Base-by-base conservation (phyloP, 2,888 invertebrate genomes). In the Luffia ferchaultella region DNA sequence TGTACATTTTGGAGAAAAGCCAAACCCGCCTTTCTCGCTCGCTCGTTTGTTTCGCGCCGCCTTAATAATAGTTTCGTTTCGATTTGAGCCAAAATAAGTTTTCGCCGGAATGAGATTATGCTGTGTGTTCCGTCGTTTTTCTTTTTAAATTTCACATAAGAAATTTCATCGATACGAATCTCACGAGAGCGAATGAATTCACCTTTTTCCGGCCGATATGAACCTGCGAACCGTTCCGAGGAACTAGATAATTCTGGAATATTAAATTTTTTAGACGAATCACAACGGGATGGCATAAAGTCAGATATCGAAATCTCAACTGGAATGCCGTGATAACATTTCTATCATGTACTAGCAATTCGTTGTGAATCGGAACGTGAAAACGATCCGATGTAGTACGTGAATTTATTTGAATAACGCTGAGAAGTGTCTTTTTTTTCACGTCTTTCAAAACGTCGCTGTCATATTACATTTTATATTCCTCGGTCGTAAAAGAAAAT, bases 1-100 rank as follows among this genome's bases (percentile, higher is more conserved):
- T 57, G 60, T 63, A 68, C 68, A 64, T 72, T 72, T 75, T 78
- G 78, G 78, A 78, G 66, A 65, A 65, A 62, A 66, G 78, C 78
- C 78, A 78, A 67, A 30, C 30, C 49, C 42, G 48, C 42, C 48
- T 48, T 48, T 67, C 66, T 59, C 66, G 65, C 66, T 68, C 69
- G 65, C 59, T 62, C 67, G 18, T 17, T 16, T 15, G 62, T 67
- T 58, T 60, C 53, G 52, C 58, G 54, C 30, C 30, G 30, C 30
- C 52, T 62, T 63, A 58, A 62, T 63, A 64, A 64, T 54, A 57
- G 54, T 58, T 54, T 54, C 60, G 55, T 61, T 57, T 55, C 58
- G 17, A 19, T 46, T 19, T 20, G 15, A 16, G 16, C 16, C 16
- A 7, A 12, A 30, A 7, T 30, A 30, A 30, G 30, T 30, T 30